Evolutionary conservation across 2,797 vertebrate genomes (phyloP), one percentile per base, ranked within the genome.

Genomic region (Steatocranus sp.): DNA sequence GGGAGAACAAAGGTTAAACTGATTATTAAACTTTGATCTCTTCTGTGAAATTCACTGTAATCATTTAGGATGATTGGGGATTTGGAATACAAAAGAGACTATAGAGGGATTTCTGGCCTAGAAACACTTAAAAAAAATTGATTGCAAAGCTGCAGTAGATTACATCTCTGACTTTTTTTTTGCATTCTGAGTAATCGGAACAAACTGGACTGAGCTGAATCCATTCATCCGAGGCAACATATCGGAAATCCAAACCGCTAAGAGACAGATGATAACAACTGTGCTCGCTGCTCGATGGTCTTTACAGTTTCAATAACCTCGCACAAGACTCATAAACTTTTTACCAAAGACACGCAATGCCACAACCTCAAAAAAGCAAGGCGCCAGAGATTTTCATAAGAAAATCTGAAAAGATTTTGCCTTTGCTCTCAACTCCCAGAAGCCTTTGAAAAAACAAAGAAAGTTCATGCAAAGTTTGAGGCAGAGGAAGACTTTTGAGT

Each of bases 381-480:
- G 73, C 76, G 7, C 46, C 32, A 43, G 61, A 87, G 75, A 81
- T 77, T 87, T 88, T 85, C 83, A 76, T 77, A 41, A 17, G 82
- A 66, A 75, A 87, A 86, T 88, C 58, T 66, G 46, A 88, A 79
- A 87, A 83, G 63, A 77, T 75, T 82, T 87, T 17, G 74, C 86
- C 81, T 92, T 90, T 87, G 83, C 89, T 87, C 82, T 81, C 79
- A 75, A 87, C 81, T 89, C 85, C 85, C 86, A 87, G 53, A 86
- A 83, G 85, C 82, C 81, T 92, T 90, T 92, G 77, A 85, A 58
- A 91, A 89, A 91, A 89, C 81, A 91, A 92, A 91, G 84, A 66
- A 79, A 90, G 90, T 93, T 93, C 87, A 88, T 78, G 79, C 86
- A 91, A 94, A 94, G 94, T 93, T 94, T 93, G 88, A 90, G 76